Evolutionary conservation across 1,140 invertebrate genomes (phyloP).

Genomic region (Scaptomyza hsui): DNA sequence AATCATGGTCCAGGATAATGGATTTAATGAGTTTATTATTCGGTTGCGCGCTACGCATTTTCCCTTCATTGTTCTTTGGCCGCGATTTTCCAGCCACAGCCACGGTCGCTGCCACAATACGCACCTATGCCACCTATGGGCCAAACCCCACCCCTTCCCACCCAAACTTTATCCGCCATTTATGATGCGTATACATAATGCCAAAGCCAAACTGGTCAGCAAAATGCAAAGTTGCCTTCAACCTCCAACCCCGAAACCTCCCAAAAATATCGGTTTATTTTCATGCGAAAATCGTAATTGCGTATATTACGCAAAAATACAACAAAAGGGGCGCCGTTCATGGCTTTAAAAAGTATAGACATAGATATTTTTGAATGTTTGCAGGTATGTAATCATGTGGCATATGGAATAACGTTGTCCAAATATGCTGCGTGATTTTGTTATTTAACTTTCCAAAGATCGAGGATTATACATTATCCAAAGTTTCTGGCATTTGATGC

Average conservation of each 20-base stretch:
- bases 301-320: slow-evolving; percentile 33
- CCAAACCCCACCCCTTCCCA: not conserved
- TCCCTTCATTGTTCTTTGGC: slow-evolving; percentile 29
- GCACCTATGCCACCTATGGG: slow-evolving; percentile 23
- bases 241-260: not conserved
- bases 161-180: slow-evolving; percentile 14
- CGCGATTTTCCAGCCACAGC: slow-evolving; percentile 1
- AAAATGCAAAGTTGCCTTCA: slow-evolving; percentile 3
- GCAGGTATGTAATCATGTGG: not conserved
- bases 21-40: slow-evolving; percentile 82
- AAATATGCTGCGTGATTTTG: not conserved
- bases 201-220: slow-evolving; percentile 42
- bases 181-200: slow-evolving; percentile 30
- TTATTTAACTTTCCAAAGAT: slow-evolving; percentile 1
- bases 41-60: slow-evolving; percentile 46
- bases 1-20: slow-evolving; percentile 75
- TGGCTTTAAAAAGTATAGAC: not conserved
- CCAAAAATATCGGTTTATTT: not conserved
- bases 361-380: too few relatives aligned
- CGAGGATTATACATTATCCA: not conserved
- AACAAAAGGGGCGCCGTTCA: slow-evolving; percentile 6
- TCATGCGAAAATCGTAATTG: slow-evolving; percentile 28
- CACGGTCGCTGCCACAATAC: not conserved
- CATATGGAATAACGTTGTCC: not conserved
- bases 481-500: too few relatives aligned